phyloP scores from a whole-genome alignment of 2,113 vertebrate genomes.

The Brienomyrus brachyistius region DNA sequence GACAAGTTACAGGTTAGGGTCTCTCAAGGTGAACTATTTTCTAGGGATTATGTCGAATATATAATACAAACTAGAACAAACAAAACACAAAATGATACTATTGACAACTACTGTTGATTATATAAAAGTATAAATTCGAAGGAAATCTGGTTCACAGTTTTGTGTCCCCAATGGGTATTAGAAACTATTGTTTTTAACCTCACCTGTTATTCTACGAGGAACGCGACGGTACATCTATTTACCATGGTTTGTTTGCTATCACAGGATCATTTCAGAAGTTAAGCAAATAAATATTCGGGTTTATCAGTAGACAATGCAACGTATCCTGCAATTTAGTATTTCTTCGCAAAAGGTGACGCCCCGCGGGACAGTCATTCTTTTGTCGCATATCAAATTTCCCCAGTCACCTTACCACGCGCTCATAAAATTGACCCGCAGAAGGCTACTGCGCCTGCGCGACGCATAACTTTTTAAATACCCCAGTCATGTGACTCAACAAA shows the following conservation, averaged over 20 bases:
- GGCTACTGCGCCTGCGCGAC: conserved; percentile 53
- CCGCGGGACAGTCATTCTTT: conserved; percentile 31
- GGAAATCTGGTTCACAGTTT: background rate
- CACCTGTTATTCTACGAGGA: background rate
- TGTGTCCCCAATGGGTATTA: background rate
- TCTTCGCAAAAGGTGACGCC: conserved; percentile 14
- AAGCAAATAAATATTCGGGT: background rate
- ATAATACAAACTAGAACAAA: background rate
- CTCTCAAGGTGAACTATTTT: background rate
- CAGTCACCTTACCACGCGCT: conserved; percentile 46
- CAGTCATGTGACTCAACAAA: conserved; percentile 63
- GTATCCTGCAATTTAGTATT: background rate
- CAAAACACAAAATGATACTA: background rate
- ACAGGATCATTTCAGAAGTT: background rate
- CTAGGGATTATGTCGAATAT: background rate
- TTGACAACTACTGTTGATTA: background rate
- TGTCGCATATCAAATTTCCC: conserved; percentile 51
- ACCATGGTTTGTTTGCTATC: background rate
- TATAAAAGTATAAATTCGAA: background rate
- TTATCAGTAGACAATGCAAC: background rate
- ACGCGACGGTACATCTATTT: background rate
- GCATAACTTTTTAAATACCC: conserved; percentile 61
- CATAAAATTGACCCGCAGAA: conserved; percentile 48
- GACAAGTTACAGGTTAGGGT: background rate
- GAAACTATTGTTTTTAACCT: background rate